Evolutionary conservation across 2,113 vertebrate species (phyloP).

Genomic region (Empidonax alnorum): DNA sequence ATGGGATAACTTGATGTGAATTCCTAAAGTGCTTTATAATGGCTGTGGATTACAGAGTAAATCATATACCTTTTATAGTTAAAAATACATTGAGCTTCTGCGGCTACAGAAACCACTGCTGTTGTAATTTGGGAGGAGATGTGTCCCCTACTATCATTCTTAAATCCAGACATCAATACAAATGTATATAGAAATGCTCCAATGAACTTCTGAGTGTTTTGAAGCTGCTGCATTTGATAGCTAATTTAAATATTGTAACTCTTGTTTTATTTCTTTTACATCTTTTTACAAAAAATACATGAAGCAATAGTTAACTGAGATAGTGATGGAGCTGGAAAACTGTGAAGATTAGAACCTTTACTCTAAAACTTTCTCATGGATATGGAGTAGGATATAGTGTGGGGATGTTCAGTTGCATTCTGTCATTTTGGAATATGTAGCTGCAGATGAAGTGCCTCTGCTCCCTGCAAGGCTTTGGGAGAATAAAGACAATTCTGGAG

Average conservation of each 20-base stretch:
- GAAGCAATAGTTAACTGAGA: not conserved
- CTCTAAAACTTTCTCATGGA: not conserved
- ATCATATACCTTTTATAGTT: slow-evolving; percentile 46
- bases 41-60: slow-evolving; percentile 48
- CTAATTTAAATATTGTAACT: not conserved
- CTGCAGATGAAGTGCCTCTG: not conserved
- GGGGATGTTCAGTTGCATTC: not conserved
- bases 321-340: not conserved
- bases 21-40: slow-evolving; percentile 61
- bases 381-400: not conserved
- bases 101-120: not conserved
- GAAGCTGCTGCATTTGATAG: not conserved
- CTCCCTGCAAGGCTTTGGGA: not conserved
- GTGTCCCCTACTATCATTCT: not conserved
- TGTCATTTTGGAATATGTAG: not conserved
- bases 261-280: not conserved
- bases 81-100: slow-evolving; percentile 28
- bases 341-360: not conserved
- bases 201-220: not conserved
- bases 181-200: not conserved
- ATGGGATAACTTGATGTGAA: slow-evolving; percentile 44
- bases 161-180: not conserved
- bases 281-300: not conserved
- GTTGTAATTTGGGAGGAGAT: not conserved
- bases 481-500: not conserved